Evolutionary conservation across 2,113 vertebrate species (phyloP), one percentile per base, ranked within the genome.

Genomic region (Engystomops pustulosus): DNA sequence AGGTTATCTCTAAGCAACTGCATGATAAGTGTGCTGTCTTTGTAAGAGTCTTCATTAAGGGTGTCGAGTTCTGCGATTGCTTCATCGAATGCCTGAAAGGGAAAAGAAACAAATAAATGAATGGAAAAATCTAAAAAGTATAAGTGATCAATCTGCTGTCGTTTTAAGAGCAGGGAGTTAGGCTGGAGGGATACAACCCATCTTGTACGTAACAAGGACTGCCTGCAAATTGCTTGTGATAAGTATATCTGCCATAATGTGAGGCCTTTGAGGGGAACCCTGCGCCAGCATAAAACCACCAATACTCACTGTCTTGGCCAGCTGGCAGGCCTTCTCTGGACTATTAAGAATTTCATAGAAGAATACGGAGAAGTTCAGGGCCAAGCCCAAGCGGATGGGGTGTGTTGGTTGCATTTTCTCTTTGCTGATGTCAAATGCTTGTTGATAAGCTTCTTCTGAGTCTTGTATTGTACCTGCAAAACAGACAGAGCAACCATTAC

Each of bases 11-110:
- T 97, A 90, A 99, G 97, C 93, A 99, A 94, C 95, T 99, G 98
- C 97, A 99, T 99, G 95, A 99, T 99, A 86, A 99, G 98, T 88
- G 97, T 98, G 91, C 98, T 99, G 95, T 99, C 98, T 96, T 99
- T 99, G 95, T 98, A 99, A 18, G 97, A 98, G 80, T 99, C 98
- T 93, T 99, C 98, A 0, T 95, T 97, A 91, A 99, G 93, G 87
- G 95, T 95, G 89, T 97, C 96, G 1, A 99, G 95, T 88, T 98
- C 96, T 86, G 96, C 94, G 67, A 99, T 98, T 87, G 98, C 97
- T 51, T 98, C 96, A 82, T 99, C 97, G 71, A 99, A 99, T 2
- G 98, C 98, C 98, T 99, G 85, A 1, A 20, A 87, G 18, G n/a
- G 0, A n/a, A 25, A 25, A 41, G 9, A 41, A 41, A 41, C 4